Conservation (phyloP, 1,140 invertebrate species). For the Cecropterus lyciades region DNA sequence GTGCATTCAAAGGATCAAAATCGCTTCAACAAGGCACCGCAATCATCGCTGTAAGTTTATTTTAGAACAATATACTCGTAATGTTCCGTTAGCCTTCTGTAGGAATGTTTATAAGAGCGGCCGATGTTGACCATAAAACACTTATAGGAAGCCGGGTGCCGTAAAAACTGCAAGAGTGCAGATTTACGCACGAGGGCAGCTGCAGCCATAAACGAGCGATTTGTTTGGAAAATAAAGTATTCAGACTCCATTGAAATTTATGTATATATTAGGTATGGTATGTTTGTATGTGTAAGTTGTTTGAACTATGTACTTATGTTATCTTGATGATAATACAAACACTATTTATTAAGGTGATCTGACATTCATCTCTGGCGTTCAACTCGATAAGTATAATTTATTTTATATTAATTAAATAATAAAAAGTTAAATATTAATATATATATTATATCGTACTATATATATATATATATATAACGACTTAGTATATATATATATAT, state of each 20-base stretch:
- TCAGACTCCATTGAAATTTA: background rate
- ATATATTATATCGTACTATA: no score
- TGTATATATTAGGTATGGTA: no score
- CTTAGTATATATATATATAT: no score
- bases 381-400: no score
- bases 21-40: background rate
- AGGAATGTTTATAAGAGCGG: constrained; percentile 55
- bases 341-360: no score
- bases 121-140: constrained; percentile 49
- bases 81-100: constrained; percentile 41
- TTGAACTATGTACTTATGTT: no score
- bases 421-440: no score
- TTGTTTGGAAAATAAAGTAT: constrained; percentile 17
- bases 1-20: background rate
- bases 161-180: constrained; percentile 57
- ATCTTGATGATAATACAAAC: no score
- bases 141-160: constrained; percentile 41
- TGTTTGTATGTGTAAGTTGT: no score
- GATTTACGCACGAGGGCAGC: constrained; percentile 59
- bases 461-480: no score
- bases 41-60: constrained; percentile 35
- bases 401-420: no score
- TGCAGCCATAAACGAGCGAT: constrained; percentile 41
- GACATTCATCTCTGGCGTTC: no score
- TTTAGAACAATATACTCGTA: constrained; percentile 41